phyloP scores from a whole-genome alignment of 2,797 vertebrate genomes.

The Neosilurus hyrtlii region DNA sequence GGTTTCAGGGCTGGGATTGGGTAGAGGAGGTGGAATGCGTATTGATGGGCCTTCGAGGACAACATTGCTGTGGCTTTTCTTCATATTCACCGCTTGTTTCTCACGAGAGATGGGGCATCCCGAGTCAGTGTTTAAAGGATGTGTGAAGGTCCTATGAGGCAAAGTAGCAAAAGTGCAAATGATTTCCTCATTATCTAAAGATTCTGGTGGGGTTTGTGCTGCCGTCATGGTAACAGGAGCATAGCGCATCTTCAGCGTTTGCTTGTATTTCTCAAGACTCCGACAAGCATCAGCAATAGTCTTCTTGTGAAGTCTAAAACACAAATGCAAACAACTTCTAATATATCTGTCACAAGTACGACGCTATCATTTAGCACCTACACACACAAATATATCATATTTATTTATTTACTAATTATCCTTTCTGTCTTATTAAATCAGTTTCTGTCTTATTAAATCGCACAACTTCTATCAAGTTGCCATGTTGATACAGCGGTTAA shows the following conservation, averaged over 20 bases:
- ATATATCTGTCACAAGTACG: not conserved
- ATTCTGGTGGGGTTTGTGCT: not conserved
- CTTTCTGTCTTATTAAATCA: not conserved
- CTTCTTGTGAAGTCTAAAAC: slow-evolving; percentile 76
- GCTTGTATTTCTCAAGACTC: slow-evolving; percentile 83
- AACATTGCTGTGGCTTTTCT: not conserved
- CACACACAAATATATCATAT: not conserved
- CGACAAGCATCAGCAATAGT: slow-evolving; percentile 77
- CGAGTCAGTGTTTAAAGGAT: not conserved
- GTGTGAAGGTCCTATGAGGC: not conserved
- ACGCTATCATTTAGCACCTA: not conserved
- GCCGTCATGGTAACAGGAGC: slow-evolving; percentile 49
- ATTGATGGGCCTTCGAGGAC: not conserved
- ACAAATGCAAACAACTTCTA: not conserved
- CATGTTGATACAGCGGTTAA: too few species aligned
- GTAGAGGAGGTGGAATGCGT: not conserved
- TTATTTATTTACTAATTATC: not conserved
- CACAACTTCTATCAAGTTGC: too few species aligned
- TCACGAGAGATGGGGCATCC: not conserved
- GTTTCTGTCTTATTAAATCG: not conserved
- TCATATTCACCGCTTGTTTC: not conserved
- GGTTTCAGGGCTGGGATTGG: not conserved
- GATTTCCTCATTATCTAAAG: slow-evolving; percentile 47
- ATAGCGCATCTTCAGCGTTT: slow-evolving; percentile 71
- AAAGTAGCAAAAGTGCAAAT: not conserved